Evolutionary conservation across 1,140 invertebrate genomes (phyloP).

Genomic region (Stenopsyche tienmushanensis): DNA sequence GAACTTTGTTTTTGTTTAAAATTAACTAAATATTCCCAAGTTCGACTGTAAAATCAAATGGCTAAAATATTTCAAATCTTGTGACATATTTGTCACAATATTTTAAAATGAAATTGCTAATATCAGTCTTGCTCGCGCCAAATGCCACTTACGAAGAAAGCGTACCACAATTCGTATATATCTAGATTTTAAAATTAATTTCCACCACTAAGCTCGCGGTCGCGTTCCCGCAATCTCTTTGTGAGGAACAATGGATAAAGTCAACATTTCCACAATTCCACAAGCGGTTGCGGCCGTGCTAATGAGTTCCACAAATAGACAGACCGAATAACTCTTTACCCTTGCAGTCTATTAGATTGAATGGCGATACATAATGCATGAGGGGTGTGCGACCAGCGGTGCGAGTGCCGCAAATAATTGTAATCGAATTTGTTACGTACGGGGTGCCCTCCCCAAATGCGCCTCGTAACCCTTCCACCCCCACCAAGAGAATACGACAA

Average conservation of each 20-base stretch:
- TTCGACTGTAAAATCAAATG: no score
- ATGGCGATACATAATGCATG: constrained; percentile 25
- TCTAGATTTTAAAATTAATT: neutral
- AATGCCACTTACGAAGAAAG: neutral
- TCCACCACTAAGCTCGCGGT: no score
- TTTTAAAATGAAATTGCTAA: no score
- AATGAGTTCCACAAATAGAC: constrained; percentile 16
- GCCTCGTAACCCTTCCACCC: no score
- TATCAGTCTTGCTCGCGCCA: no score
- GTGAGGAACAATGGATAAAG: neutral
- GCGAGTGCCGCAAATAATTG: constrained; percentile 25
- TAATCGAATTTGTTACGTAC: constrained; percentile 19
- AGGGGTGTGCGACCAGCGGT: constrained; percentile 12
- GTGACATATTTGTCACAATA: no score
- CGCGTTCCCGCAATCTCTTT: neutral
- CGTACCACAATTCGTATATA: neutral
- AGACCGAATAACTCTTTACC: constrained; percentile 14
- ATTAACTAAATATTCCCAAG: no score
- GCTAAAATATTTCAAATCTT: no score
- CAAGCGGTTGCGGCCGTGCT: neutral
- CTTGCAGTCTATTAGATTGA: constrained; percentile 19
- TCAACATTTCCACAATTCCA: neutral
- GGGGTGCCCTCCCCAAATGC: no score
- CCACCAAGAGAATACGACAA: no score
- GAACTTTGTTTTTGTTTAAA: no score